A percentile compares a stretch with the other conserved stretches of the same genome.
These are phyloP conservation scores for Thermophis baileyi DNA, from an alignment of 2,113 vertebrate species.

Conservation along the genomic window DNA sequence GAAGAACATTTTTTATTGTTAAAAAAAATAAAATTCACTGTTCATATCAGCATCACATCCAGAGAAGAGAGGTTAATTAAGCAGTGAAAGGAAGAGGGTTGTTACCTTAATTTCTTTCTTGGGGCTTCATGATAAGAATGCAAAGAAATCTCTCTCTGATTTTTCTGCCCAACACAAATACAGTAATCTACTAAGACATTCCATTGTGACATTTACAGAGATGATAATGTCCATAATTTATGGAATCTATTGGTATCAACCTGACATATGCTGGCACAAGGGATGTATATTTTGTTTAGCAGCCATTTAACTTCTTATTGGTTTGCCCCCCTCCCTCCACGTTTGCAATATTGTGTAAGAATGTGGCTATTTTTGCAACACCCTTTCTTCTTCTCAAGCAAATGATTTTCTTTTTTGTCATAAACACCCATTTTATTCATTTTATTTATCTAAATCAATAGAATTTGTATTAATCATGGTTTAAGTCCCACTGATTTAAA, in stretches of 20 bases:
- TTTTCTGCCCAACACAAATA: background rate
- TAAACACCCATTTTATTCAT: background rate
- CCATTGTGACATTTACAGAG: background rate
- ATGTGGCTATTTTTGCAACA: background rate
- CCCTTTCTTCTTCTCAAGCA: background rate
- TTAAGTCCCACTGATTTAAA: background rate
- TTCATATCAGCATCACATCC: background rate
- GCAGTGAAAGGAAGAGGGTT: background rate
- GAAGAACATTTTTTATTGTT: background rate
- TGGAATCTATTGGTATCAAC: background rate
- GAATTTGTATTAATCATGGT: background rate
- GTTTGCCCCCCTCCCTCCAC: fast-evolving
- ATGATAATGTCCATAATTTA: background rate
- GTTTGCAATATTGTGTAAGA: background rate
- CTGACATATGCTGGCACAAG: background rate
- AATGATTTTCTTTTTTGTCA: background rate
- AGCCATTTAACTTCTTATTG: background rate
- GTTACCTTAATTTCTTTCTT: background rate
- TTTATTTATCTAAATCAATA: background rate
- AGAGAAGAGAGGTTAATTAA: background rate
- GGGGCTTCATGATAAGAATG: background rate
- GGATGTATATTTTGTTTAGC: background rate
- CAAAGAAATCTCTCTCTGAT: background rate
- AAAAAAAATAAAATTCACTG: background rate
- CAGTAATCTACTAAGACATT: background rate